Base-by-base conservation (phyloP, 2,888 invertebrate genomes). In the Leucoptera coffeella region DNA sequence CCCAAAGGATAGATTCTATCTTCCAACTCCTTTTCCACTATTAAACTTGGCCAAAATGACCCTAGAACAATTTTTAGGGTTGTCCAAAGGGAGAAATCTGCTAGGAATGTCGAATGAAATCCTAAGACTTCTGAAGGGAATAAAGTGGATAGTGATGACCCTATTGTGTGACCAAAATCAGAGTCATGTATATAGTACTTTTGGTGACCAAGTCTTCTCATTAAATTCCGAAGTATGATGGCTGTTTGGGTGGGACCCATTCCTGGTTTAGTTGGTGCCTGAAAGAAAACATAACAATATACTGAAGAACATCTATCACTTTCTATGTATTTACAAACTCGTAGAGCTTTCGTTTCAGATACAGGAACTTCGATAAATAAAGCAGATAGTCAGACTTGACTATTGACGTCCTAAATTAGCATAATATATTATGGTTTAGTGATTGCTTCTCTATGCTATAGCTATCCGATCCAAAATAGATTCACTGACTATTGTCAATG, bases 111-210 rank as follows among this genome's bases (percentile, higher is more conserved):
- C 0, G 78, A 71, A 38, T 81, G 81, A 34, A 64, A 75, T 0
- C 76, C 77, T 2, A 60, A 37, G 1, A 77, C 51, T 35, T 74
- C 57, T 2, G 73, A 50, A 0, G 85, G 83, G 44, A 75, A 86
- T 15, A 82, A 39, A 0, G 74, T 69, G 0, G 81, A 75, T 51
- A 89, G 67, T 26, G 72, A 46, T 0, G 73, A 54, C 1, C 73
- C 76, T 29, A 87, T 74, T 0, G 67, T n/a, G 2, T 79, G 65
- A 1, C 89, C 90, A 75, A 84, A 80, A 43, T 87, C 86, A 1
- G 85, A 85, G 0, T 85, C 87, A 49, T 87, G 86, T 1, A 78
- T 50, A 42, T 79, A 82, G 43, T 74, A 89, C 34, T 74, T 61
- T 1, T 75, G 45, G 41, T 74, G 73, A 1, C 81, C 82, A 2